These are phyloP conservation scores for Phrynocephalus forsythii DNA, from an alignment of 2,797 vertebrate genomes.

Conservation along the genomic window DNA sequence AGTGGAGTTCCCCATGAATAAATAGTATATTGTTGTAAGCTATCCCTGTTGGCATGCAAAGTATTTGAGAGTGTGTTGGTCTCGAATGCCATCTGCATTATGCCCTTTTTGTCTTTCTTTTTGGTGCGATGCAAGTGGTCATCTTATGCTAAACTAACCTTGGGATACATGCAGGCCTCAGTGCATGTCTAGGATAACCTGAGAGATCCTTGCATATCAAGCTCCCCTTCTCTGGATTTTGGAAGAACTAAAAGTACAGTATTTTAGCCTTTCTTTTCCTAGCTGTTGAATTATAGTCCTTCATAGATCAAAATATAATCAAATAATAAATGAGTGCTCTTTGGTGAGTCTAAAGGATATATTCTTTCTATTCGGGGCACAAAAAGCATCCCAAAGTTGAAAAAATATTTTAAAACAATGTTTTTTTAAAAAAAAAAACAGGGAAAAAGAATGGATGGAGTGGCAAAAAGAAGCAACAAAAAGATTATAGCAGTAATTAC, in stretches of 20 bases:
- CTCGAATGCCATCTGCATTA: no score
- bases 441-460: neutral
- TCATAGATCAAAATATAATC: neutral
- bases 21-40: no score
- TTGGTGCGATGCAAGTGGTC: neutral
- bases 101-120: no score
- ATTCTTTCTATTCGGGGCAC: neutral
- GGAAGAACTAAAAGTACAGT: neutral
- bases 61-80: no score
- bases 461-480: neutral
- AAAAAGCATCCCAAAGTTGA: neutral
- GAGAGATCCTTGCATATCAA: neutral
- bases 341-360: neutral
- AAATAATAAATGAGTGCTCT: neutral
- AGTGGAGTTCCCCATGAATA: no score
- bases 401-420: neutral
- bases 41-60: no score
- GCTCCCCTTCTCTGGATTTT: neutral
- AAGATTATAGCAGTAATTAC: neutral
- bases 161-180: neutral
- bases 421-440: slow-evolving; percentile 5
- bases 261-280: neutral
- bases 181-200: neutral
- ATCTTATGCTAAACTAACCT: neutral
- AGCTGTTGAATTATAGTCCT: neutral